These are phyloP conservation scores for Thalassarche chlororhynchos DNA, from an alignment of 2,113 vertebrate species.

Conservation along the genomic window DNA sequence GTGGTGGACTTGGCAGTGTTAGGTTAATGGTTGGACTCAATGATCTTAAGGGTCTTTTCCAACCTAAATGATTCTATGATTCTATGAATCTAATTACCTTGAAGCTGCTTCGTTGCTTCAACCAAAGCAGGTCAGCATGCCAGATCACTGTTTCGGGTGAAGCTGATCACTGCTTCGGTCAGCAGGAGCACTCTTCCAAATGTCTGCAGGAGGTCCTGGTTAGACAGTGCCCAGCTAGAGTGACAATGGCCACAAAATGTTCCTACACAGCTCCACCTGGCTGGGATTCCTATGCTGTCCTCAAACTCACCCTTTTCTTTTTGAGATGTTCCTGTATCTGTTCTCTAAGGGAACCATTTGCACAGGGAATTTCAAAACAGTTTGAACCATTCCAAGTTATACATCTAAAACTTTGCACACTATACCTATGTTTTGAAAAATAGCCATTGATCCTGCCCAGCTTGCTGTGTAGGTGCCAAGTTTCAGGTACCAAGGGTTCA, in stretches of 20 bases:
- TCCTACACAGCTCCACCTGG: background rate
- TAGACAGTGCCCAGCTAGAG: background rate
- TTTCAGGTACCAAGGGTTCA: background rate
- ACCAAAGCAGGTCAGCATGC: background rate
- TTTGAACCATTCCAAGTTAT: background rate
- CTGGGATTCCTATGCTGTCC: background rate
- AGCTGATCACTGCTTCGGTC: background rate
- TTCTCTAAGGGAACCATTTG: background rate
- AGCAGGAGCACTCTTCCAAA: background rate
- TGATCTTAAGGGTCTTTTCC: background rate
- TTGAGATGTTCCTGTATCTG: background rate
- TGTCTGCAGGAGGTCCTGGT: background rate
- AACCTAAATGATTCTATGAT: background rate
- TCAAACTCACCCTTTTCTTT: background rate
- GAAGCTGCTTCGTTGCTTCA: background rate
- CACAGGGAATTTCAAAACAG: background rate
- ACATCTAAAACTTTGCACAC: rapidly evolving
- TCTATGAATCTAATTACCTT: background rate
- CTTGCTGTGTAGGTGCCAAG: background rate
- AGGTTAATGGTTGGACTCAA: background rate
- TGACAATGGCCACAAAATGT: background rate
- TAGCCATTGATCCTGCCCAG: background rate
- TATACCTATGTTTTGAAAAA: background rate
- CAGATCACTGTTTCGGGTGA: background rate
- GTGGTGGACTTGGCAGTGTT: background rate